Percentiles rank a stretch among this genome's conserved stretches.
phyloP scores from a whole-genome alignment of 1,140 invertebrate genomes.

The Rhyzopertha dominica region DNA sequence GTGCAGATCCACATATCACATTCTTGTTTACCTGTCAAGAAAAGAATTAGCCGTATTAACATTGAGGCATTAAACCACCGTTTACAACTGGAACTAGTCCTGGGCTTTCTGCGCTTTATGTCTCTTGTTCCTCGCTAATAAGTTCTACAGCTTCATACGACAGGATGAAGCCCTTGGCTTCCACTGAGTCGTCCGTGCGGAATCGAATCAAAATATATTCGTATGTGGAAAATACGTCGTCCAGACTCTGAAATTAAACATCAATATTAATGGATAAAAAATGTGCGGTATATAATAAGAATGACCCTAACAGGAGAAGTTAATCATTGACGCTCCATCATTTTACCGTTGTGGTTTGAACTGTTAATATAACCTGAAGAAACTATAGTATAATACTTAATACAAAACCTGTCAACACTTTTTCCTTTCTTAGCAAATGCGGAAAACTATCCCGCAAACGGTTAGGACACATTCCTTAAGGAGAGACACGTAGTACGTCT shows the following conservation, averaged over 20 bases:
- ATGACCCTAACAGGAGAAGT: neutral
- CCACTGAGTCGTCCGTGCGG: constrained; percentile 16
- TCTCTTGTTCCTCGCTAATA: too few species aligned
- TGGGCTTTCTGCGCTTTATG: too few species aligned
- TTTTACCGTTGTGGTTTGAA: constrained; percentile 2
- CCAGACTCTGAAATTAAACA: constrained; percentile 11
- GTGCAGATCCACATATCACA: too few species aligned
- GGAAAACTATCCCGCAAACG: too few species aligned
- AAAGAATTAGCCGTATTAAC: too few species aligned
- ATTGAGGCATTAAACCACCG: too few species aligned
- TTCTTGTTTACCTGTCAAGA: too few species aligned
- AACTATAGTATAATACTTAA: neutral
- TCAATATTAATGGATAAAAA: constrained; percentile 3
- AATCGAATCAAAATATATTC: constrained; percentile 18
- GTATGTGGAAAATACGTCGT: constrained; percentile 15
- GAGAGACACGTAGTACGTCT: too few species aligned
- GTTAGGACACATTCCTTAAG: too few species aligned
- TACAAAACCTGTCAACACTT: constrained; percentile 3
- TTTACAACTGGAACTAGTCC: too few species aligned
- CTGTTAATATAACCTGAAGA: too few species aligned
- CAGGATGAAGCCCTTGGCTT: constrained; percentile 15
- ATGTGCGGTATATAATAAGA: neutral
- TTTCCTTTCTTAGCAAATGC: too few species aligned
- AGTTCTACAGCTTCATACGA: constrained; percentile 17
- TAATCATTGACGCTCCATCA: neutral